phyloP scores from a whole-genome alignment of 2,113 vertebrate genomes.

The Dicrurus megarhynchus region DNA sequence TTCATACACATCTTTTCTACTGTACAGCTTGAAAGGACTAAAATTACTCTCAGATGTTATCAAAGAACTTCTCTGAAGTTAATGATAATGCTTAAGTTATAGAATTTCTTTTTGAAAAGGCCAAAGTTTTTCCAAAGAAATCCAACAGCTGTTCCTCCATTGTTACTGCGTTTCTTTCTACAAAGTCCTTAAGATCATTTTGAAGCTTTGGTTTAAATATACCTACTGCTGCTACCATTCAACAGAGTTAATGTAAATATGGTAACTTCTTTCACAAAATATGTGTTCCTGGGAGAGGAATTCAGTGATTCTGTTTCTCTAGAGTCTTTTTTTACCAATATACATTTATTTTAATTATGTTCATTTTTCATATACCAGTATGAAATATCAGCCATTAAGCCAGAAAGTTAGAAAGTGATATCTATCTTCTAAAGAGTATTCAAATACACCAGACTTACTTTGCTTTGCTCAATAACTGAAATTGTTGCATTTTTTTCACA shows the following conservation, averaged over 20 bases:
- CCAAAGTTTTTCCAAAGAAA: not conserved
- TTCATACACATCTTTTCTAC: not conserved
- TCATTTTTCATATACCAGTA: not conserved
- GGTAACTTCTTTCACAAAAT: not conserved
- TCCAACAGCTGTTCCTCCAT: not conserved
- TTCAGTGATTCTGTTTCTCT: not conserved
- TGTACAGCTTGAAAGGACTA: not conserved
- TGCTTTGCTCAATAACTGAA: not conserved
- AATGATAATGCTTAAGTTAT: not conserved
- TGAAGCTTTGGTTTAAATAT: not conserved
- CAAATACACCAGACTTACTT: not conserved
- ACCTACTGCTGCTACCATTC: not conserved
- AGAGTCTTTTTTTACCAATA: not conserved
- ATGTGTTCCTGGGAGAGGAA: not conserved
- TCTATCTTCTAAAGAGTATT: not conserved
- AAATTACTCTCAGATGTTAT: not conserved
- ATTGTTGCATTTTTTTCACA: not conserved
- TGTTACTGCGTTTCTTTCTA: not conserved
- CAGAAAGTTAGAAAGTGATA: not conserved
- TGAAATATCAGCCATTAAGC: not conserved
- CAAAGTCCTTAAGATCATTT: not conserved
- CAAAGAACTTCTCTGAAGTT: slow-evolving; percentile 10
- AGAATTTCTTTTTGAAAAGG: not conserved
- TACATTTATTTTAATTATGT: not conserved
- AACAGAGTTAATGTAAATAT: not conserved